phyloP scores from a whole-genome alignment of 2,113 vertebrate species.

The Oxygymnocypris stewartii region DNA sequence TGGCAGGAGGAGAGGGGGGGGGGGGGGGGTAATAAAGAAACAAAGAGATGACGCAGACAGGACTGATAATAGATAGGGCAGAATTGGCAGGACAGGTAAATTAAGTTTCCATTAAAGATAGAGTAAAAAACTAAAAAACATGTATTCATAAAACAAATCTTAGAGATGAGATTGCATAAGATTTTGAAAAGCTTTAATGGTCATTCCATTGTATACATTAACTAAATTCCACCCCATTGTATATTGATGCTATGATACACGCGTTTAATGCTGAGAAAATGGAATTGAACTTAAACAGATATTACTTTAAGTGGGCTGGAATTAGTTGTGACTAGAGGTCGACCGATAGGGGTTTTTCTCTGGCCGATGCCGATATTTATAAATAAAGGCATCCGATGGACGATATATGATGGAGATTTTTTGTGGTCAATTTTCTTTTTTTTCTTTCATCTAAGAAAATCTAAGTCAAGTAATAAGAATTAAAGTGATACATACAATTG shows the following conservation, averaged over 20 bases:
- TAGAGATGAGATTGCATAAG: neutral
- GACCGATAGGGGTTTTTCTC: too few relatives aligned
- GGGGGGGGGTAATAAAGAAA: neutral
- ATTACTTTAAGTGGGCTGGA: neutral
- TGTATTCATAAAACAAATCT: neutral
- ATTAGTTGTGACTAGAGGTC: neutral
- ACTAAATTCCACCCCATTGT: neutral
- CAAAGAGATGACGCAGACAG: conserved; percentile 8
- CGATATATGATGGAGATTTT: too few relatives aligned
- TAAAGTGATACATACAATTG: too few relatives aligned
- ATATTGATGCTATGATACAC: neutral
- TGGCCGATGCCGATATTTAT: too few relatives aligned
- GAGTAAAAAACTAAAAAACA: neutral
- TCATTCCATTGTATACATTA: neutral
- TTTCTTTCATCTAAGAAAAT: too few relatives aligned
- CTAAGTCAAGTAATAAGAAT: too few relatives aligned
- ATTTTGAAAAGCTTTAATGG: neutral
- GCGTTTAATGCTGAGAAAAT: neutral
- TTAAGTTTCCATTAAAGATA: conserved; percentile 11
- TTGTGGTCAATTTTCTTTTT: too few relatives aligned
- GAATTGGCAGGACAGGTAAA: neutral
- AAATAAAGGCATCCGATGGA: too few relatives aligned
- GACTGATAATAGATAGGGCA: conserved; percentile 16
- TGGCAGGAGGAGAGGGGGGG: neutral
- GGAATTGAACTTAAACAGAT: neutral